Conservation (phyloP, 2,113 vertebrate genomes). For the Xyrauchen texanus region DNA sequence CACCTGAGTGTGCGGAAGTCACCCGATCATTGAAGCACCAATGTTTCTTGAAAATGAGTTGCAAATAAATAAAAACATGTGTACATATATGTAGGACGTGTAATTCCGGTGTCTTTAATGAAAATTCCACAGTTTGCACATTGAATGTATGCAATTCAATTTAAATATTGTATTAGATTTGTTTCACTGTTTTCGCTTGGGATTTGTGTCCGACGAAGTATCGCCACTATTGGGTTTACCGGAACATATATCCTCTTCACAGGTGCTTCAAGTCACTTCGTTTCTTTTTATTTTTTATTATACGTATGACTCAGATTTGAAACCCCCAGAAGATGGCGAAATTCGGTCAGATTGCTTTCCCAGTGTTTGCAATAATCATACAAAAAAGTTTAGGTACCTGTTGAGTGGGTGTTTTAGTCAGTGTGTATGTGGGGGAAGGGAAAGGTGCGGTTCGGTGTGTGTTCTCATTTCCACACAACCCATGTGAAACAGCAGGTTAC, state of each 20-base stretch:
- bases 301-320: neutral
- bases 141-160: too few relatives aligned
- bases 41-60: neutral
- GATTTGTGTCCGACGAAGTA: neutral
- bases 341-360: neutral
- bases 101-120: too few relatives aligned
- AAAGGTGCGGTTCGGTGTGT: slow-evolving; percentile 59
- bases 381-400: slow-evolving; percentile 48
- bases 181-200: too few relatives aligned
- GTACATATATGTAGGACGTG: too few relatives aligned
- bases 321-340: slow-evolving; percentile 14
- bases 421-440: slow-evolving; percentile 49
- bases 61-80: too few relatives aligned
- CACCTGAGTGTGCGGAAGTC: slow-evolving; percentile 46
- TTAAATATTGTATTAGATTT: too few relatives aligned
- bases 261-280: neutral
- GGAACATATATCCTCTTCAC: neutral
- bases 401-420: slow-evolving; percentile 59
- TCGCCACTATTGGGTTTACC: neutral
- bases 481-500: slow-evolving; percentile 6
- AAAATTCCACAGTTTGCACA: too few relatives aligned
- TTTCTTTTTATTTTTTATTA: too few relatives aligned
- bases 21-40: neutral
- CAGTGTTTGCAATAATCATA: neutral
- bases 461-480: slow-evolving; percentile 49